These are phyloP conservation scores for Crambe crambe DNA, from an alignment of 37 sponge, comb jelly and placozoan genomes.

Conservation along the genomic window DNA sequence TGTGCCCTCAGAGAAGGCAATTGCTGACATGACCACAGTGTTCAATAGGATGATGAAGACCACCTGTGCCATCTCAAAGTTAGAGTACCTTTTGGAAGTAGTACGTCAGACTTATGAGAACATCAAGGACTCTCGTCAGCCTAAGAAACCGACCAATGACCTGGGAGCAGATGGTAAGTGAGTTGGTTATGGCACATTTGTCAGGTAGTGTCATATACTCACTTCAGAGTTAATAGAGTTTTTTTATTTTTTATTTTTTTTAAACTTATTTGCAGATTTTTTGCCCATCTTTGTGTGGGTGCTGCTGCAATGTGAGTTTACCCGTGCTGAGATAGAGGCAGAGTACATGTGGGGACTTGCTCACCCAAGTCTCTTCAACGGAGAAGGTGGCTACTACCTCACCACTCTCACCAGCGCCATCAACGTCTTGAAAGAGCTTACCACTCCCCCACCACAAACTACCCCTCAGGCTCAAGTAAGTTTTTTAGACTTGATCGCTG, in stretches of 20 bases:
- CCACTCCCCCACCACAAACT: conserved; percentile 5
- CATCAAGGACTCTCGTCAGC: conserved; percentile 60
- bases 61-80: conserved; percentile 72
- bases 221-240: background rate
- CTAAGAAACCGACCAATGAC: conserved; percentile 62
- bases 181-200: background rate
- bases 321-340: conserved; percentile 83
- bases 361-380: conserved; percentile 82
- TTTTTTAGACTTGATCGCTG: background rate
- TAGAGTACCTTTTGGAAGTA: conserved; percentile 85
- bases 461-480: conserved; percentile 2
- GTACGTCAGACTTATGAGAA: conserved; percentile 86
- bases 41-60: conserved; percentile 65
- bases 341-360: conserved; percentile 95
- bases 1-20: conserved; percentile 60
- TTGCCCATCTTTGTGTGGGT: conserved; percentile 95
- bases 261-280: conserved; percentile 67
- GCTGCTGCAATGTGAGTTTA: conserved; percentile 69
- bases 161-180: conserved; percentile 81
- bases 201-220: background rate
- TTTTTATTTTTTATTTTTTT: background rate
- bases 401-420: conserved; percentile 92
- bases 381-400: conserved; percentile 96
- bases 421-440: conserved; percentile 64
- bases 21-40: conserved; percentile 49